A percentile compares a stretch with the other conserved stretches of the same genome.
These are phyloP conservation scores for Pyrrhia umbra DNA, from an alignment of 2,888 invertebrate species.

Conservation along the genomic window DNA sequence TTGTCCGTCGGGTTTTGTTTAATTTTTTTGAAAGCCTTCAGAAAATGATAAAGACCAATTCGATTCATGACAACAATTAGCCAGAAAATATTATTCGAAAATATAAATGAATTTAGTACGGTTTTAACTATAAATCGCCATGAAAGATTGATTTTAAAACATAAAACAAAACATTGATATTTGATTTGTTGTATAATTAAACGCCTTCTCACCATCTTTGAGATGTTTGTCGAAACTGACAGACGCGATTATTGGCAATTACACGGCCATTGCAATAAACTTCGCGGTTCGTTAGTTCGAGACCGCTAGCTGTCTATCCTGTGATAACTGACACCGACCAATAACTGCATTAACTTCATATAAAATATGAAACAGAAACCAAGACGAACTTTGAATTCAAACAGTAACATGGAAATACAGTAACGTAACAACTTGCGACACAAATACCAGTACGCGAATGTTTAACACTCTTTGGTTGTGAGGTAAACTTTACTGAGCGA, in stretches of 20 bases:
- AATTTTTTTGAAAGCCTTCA: too few relatives aligned
- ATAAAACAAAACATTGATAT: background rate
- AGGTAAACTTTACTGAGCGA: slow-evolving; percentile 17
- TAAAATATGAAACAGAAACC: slow-evolving; percentile 1
- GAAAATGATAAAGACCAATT: too few relatives aligned
- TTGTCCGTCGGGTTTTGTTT: too few relatives aligned
- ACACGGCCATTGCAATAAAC: slow-evolving; percentile 50
- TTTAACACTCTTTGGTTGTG: slow-evolving; percentile 10
- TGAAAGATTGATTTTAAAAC: background rate
- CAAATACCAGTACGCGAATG: slow-evolving; percentile 40
- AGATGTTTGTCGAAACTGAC: slow-evolving; percentile 31
- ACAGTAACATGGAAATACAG: slow-evolving; percentile 30
- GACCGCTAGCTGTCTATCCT: slow-evolving; percentile 16
- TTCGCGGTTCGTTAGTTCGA: slow-evolving; percentile 51
- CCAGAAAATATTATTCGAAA: background rate
- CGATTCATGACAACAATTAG: background rate
- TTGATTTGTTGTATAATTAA: slow-evolving; percentile 16
- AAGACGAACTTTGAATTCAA: background rate
- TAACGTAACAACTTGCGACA: slow-evolving; percentile 37
- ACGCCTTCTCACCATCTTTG: background rate
- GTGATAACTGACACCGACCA: slow-evolving; percentile 9
- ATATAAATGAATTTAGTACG: background rate
- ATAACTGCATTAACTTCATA: background rate
- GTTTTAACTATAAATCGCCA: background rate
- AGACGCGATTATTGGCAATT: slow-evolving; percentile 49